A percentile compares a stretch with the other conserved stretches of the same genome.
Conservation (phyloP, 2,797 vertebrate genomes). For the Myripristis murdjan region DNA sequence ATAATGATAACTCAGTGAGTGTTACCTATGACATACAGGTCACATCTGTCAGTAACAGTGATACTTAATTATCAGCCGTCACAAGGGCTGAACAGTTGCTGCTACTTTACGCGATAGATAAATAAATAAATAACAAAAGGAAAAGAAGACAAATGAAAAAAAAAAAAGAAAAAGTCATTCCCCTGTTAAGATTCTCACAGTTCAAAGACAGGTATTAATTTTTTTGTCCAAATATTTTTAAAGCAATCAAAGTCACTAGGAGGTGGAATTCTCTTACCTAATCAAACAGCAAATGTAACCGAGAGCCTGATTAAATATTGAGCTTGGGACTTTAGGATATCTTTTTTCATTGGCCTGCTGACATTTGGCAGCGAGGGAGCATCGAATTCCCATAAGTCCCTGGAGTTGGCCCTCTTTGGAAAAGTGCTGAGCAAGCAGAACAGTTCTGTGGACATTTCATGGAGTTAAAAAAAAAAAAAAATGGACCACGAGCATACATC, state of each 20-base stretch:
- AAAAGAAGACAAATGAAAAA: too few relatives aligned
- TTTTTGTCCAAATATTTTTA: constrained; percentile 76
- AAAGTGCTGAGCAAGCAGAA: constrained; percentile 82
- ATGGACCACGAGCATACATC: constrained; percentile 55
- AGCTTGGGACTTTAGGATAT: constrained; percentile 79
- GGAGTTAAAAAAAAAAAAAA: constrained; percentile 68
- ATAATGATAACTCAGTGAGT: background rate
- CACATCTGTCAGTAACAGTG: constrained; percentile 13
- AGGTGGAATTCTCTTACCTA: constrained; percentile 76
- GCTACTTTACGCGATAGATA: constrained; percentile 19
- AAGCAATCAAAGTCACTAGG: constrained; percentile 74
- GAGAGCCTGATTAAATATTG: constrained; percentile 86
- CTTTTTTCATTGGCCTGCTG: constrained; percentile 80
- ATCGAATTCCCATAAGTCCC: constrained; percentile 82
- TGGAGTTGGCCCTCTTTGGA: constrained; percentile 67
- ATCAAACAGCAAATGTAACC: constrained; percentile 83
- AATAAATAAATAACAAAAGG: too few relatives aligned
- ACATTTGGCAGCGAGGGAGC: constrained; percentile 80
- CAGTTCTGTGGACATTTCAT: constrained; percentile 65
- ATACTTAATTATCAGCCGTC: constrained; percentile 25
- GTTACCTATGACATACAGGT: background rate
- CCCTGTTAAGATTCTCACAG: constrained; percentile 31
- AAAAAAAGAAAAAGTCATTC: too few relatives aligned
- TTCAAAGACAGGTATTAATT: constrained; percentile 65
- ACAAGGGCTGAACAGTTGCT: constrained; percentile 37